Percentiles rank a stretch among this genome's conserved stretches.
Evolutionary conservation across 2,797 vertebrate species (phyloP).

Genomic region (Coreius guichenoti): DNA sequence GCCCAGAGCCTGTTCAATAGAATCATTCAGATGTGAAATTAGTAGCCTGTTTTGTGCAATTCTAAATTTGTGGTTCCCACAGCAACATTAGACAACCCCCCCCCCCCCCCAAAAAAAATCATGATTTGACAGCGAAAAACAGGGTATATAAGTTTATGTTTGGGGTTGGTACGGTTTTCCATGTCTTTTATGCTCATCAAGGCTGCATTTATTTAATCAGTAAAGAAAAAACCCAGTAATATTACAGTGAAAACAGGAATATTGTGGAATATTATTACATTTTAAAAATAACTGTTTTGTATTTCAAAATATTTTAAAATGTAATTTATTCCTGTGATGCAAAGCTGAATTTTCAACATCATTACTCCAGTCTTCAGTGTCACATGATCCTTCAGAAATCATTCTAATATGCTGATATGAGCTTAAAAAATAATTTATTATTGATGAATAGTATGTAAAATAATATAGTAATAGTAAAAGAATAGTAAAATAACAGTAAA

Average conservation of each 20-base stretch:
- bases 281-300: too few species aligned
- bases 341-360: too few species aligned
- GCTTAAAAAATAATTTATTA: neutral
- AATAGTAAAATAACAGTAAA: neutral
- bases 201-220: neutral
- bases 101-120: too few species aligned
- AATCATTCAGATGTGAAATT: neutral
- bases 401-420: neutral
- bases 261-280: too few species aligned
- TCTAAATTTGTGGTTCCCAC: neutral
- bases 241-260: neutral
- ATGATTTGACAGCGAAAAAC: too few species aligned
- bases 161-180: too few species aligned
- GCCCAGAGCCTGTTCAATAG: conserved; percentile 82
- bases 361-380: neutral
- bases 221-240: conserved; percentile 1
- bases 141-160: too few species aligned
- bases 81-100: neutral
- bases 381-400: neutral
- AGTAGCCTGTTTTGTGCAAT: neutral
- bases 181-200: neutral
- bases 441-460: neutral
- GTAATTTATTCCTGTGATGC: neutral
- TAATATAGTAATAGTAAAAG: neutral
- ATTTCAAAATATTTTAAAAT: too few species aligned